Evolutionary conservation across 2,797 vertebrate species (phyloP), one percentile per base, ranked within the genome.

Genomic region (Pangasius sanitwongsei): DNA sequence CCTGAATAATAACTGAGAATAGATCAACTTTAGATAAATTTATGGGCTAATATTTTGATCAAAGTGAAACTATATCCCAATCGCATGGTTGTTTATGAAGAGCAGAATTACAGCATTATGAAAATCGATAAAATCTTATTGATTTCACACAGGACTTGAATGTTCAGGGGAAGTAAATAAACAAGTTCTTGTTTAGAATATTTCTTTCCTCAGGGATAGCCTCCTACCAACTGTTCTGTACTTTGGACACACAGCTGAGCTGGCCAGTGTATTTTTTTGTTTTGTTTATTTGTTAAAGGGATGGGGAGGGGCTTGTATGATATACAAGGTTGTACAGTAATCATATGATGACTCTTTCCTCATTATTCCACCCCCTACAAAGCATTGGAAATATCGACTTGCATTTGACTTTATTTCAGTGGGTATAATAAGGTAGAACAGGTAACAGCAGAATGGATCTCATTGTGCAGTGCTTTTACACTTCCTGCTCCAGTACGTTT

Each of bases 381-480:
- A 13, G n/a, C n/a, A 72, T 31, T 59, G 15, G 69, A 34, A 44
- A 86, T 28, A 15, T 37, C 2, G 25, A 59, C 55, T 8, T 74
- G 28, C 4, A 61, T 37, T 57, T 48, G 25, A 65, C 53, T 18
- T 75, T n/a, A 18, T 25, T 16, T 59, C 41, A 25, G 72, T 48
- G 9, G 7, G 50, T 83, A 63, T 83, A 63, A 83, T 83, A 83
- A 83, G 75, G 75, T 83, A 63, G 44, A 69, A 75, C 53, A 63
- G 34, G 44, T 65, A 65, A 20, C 78, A 81, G 65, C n/a, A 80
- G 6, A 72, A 69, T 59, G 72, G 48, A 18, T 82, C 69, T 84
- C 20, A 37, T 57, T 53, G 34, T 48, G 59, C 63, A 57, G 57
- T 81, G 34, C 67, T 89, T 86, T 18, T n/a, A 44, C 34, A 83